These are phyloP conservation scores for Nothocercus nigrocapillus DNA, from an alignment of 2,113 vertebrate species.

Conservation along the genomic window DNA sequence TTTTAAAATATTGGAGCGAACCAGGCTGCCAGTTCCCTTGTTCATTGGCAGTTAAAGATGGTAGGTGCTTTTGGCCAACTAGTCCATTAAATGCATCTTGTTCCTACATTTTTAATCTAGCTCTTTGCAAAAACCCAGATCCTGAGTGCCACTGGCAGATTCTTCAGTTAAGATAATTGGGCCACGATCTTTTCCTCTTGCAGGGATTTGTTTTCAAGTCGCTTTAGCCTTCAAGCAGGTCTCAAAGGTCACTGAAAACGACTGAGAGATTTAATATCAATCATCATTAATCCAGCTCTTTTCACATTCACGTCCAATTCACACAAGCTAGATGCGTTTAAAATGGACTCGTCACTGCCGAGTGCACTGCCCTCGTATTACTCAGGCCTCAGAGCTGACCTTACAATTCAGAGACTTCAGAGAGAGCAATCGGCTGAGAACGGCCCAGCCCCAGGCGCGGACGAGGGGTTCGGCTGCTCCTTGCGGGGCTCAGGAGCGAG, in stretches of 20 bases:
- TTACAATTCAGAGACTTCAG: background rate
- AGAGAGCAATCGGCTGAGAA: background rate
- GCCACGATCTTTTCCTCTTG: background rate
- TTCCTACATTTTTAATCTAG: background rate
- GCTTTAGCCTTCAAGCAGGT: constrained; percentile 8
- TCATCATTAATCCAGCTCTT: background rate
- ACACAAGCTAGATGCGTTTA: background rate
- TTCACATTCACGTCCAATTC: background rate
- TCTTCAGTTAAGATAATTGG: background rate
- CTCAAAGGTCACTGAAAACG: background rate
- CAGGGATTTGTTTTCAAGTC: background rate
- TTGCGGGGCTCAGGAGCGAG: background rate
- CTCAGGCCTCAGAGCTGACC: background rate
- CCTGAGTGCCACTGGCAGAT: background rate
- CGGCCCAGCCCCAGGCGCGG: background rate
- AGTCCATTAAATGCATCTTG: background rate
- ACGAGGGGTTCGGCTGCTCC: background rate
- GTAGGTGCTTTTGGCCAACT: background rate
- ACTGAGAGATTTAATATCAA: background rate
- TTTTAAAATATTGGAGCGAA: background rate
- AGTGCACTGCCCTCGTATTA: background rate
- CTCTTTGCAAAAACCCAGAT: background rate
- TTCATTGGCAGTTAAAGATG: background rate
- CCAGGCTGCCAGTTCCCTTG: background rate
- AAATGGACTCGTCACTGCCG: background rate